Evolutionary conservation across 2,888 invertebrate species (phyloP).

Genomic region (Zelleria hepariella): DNA sequence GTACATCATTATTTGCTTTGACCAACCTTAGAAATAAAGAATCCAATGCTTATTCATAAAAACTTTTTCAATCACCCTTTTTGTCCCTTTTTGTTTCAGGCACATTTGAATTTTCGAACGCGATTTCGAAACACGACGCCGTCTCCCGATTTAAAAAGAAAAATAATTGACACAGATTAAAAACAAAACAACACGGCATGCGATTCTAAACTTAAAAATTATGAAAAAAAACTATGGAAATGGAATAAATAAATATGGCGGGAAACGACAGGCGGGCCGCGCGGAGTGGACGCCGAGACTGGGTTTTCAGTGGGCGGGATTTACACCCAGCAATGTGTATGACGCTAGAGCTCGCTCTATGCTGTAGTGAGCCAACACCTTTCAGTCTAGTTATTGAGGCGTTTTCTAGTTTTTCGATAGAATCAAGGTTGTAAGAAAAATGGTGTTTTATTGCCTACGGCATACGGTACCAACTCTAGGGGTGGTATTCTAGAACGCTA

Average conservation of each 20-base stretch:
- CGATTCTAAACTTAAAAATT: not conserved
- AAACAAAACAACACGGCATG: slow-evolving; percentile 15
- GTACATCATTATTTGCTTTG: not conserved
- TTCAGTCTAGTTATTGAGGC: not conserved
- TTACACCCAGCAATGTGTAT: slow-evolving; percentile 39
- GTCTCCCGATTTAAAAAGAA: slow-evolving; percentile 35
- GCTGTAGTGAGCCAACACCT: slow-evolving; percentile 33
- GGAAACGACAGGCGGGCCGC: slow-evolving; percentile 69
- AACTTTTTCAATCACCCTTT: slow-evolving; percentile 16
- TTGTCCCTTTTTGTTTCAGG: not conserved
- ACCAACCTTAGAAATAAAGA: slow-evolving; percentile 25
- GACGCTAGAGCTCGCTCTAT: slow-evolving; percentile 43
- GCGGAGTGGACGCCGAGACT: slow-evolving; percentile 72
- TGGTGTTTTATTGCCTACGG: too few relatives aligned
- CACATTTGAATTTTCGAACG: slow-evolving; percentile 25
- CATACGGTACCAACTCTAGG: too few relatives aligned
- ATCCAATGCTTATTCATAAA: slow-evolving; percentile 38
- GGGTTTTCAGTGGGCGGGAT: slow-evolving; percentile 63
- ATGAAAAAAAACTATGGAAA: not conserved
- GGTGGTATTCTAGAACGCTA: too few relatives aligned
- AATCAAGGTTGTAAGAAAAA: too few relatives aligned
- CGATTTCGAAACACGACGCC: slow-evolving; percentile 41
- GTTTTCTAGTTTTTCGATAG: too few relatives aligned
- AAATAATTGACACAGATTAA: slow-evolving; percentile 18
- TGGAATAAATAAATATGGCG: slow-evolving; percentile 20